phyloP scores from a whole-genome alignment of 2,888 invertebrate genomes.

The Cyaniris semiargus region DNA sequence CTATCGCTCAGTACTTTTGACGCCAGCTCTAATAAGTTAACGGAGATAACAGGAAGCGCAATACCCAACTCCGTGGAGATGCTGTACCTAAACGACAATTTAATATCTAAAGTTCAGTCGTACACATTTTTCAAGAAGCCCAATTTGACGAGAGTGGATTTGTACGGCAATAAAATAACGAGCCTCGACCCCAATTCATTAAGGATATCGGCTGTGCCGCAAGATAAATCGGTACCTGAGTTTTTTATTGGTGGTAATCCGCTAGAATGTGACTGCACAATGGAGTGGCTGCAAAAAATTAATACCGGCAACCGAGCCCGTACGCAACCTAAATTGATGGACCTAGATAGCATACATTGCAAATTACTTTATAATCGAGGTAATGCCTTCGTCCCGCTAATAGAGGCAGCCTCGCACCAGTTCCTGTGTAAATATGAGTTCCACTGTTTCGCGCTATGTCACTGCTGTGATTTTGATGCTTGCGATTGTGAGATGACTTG shows the following conservation, averaged over 20 bases:
- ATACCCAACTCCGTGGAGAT: conserved; percentile 91
- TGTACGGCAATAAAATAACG: conserved; percentile 89
- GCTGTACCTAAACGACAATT: conserved; percentile 89
- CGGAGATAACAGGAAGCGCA: conserved; percentile 89
- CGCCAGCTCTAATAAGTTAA: conserved; percentile 89
- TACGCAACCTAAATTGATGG: conserved; percentile 90
- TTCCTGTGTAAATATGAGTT: conserved; percentile 92
- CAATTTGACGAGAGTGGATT: conserved; percentile 89
- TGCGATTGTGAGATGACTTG: conserved; percentile 97
- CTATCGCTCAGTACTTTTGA: conserved; percentile 89
- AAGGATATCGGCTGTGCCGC: conserved; percentile 87
- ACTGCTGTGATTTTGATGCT: conserved; percentile 94
- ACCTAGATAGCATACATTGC: conserved; percentile 90
- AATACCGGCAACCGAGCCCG: conserved; percentile 87
- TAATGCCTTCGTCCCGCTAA: conserved; percentile 85
- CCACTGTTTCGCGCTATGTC: conserved; percentile 92
- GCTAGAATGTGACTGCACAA: conserved; percentile 92
- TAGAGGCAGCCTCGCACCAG: conserved; percentile 89
- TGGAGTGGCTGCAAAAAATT: conserved; percentile 94
- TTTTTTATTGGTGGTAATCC: conserved; percentile 93
- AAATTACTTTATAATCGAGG: conserved; percentile 89
- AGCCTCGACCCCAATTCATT: conserved; percentile 87
- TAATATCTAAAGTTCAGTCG: conserved; percentile 90
- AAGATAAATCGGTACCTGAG: conserved; percentile 86
- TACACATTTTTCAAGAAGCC: conserved; percentile 93